These are phyloP conservation scores for Furnarius figulus DNA, from an alignment of 2,113 vertebrate genomes.

Conservation along the genomic window DNA sequence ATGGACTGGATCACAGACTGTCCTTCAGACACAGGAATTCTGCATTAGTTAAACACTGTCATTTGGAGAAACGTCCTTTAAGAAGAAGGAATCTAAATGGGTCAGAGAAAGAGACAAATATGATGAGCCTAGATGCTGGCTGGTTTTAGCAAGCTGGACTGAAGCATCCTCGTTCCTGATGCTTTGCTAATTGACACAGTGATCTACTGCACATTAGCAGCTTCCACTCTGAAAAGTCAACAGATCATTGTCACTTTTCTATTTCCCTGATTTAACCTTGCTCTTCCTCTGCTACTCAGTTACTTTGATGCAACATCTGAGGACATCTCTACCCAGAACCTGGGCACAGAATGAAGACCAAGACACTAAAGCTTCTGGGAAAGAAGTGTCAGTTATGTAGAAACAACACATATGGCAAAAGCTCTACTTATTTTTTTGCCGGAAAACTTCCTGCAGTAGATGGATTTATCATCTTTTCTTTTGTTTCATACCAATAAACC, in stretches of 20 bases:
- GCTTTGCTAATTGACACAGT: background rate
- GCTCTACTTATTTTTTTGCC: background rate
- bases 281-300: background rate
- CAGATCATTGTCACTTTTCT: background rate
- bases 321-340: background rate
- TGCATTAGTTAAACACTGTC: conserved; percentile 52
- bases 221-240: background rate
- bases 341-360: background rate
- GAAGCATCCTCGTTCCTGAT: background rate
- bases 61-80: conserved; percentile 51
- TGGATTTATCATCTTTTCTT: background rate
- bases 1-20: conserved; percentile 73
- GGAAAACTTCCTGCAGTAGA: background rate
- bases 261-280: background rate
- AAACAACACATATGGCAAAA: background rate
- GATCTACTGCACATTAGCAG: background rate
- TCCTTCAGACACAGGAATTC: conserved; percentile 71
- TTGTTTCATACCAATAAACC: background rate
- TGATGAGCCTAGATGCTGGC: background rate
- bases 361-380: background rate
- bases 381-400: background rate
- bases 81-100: conserved; percentile 25
- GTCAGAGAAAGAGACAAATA: background rate
- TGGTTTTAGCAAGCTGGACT: background rate
- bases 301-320: background rate